Conservation (phyloP, 2,888 invertebrate genomes). For the Dolomedes plantarius region DNA sequence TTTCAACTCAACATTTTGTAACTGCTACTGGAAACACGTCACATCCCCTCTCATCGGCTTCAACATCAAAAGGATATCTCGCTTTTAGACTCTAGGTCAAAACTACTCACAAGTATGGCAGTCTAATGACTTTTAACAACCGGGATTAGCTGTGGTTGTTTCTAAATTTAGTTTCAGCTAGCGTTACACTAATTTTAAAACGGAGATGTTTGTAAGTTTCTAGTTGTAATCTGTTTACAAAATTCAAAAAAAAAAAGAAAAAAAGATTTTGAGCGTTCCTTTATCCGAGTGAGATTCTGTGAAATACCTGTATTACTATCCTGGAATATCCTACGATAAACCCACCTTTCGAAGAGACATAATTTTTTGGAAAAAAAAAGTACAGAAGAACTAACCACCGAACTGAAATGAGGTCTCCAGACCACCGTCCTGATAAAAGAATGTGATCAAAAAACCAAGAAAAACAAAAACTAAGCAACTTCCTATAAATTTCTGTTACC, state of each 20-base stretch:
- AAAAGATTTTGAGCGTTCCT: background rate
- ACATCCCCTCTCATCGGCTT: background rate
- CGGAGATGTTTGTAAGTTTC: background rate
- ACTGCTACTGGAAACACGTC: background rate
- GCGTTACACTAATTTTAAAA: background rate
- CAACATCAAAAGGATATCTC: background rate
- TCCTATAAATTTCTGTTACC: background rate
- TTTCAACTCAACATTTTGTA: background rate
- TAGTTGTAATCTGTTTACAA: background rate
- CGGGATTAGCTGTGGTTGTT: background rate
- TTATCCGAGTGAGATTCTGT: background rate
- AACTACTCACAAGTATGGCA: background rate
- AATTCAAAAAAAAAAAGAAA: no score
- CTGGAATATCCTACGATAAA: background rate
- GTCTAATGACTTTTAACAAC: background rate
- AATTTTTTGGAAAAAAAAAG: background rate
- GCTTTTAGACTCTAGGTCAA: background rate
- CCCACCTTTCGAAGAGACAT: background rate
- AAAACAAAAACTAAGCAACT: background rate
- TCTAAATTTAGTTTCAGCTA: background rate
- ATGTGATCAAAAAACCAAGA: background rate
- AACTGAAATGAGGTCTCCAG: background rate
- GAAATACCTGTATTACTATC: background rate
- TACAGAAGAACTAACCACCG: background rate
- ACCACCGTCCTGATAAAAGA: background rate